phyloP scores from a whole-genome alignment of 2,797 vertebrate species.

The Coccyzus lansbergi region DNA sequence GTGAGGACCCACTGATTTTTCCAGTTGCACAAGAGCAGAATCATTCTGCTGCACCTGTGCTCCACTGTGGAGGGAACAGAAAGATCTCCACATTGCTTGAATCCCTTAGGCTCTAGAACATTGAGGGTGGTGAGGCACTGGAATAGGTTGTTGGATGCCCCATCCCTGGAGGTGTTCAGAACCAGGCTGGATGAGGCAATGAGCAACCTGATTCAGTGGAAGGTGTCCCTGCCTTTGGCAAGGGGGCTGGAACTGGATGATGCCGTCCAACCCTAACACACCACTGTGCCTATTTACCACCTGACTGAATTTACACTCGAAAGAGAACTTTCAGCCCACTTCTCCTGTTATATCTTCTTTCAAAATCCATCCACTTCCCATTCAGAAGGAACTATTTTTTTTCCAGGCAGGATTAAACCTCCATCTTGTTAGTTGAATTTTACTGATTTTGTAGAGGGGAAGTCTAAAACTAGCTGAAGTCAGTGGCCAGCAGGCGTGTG shows the following conservation, averaged over 20 bases:
- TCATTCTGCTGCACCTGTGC: background rate
- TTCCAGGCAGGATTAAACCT: background rate
- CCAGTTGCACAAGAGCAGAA: background rate
- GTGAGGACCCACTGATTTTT: background rate
- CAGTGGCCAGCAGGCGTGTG: background rate
- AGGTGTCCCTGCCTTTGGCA: no score
- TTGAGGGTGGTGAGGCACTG: no score
- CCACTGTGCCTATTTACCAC: accelerated
- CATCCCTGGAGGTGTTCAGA: no score
- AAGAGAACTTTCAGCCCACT: background rate
- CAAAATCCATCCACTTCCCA: background rate
- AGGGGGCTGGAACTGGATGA: no score
- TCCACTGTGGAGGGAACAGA: background rate
- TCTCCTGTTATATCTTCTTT: background rate
- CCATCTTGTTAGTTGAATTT: background rate
- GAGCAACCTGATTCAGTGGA: no score
- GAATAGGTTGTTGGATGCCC: no score
- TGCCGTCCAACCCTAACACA: no score
- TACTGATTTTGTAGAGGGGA: background rate
- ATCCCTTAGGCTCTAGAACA: background rate
- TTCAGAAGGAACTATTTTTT: background rate
- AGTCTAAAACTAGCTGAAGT: background rate
- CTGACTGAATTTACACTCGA: background rate
- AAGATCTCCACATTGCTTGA: background rate
- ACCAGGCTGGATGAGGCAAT: no score